Evolutionary conservation across 2,113 vertebrate species (phyloP).

Genomic region (Leiothrix lutea): DNA sequence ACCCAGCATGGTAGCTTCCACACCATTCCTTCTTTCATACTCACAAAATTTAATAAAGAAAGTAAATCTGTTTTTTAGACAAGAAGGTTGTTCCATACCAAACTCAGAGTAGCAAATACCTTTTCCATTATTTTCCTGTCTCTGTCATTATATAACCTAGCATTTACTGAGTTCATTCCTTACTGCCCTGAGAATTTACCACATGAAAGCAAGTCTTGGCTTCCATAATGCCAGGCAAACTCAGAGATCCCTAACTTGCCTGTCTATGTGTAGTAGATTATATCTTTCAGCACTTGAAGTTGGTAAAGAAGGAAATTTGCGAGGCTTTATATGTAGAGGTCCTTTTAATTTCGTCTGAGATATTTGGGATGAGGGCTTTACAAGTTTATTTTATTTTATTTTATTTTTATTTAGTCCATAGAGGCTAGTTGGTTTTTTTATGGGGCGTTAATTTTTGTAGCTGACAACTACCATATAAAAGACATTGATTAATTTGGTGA

Average conservation of each 20-base stretch:
- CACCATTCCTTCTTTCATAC: neutral
- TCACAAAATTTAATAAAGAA: neutral
- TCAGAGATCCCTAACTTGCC: neutral
- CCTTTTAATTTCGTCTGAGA: neutral
- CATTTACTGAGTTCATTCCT: neutral
- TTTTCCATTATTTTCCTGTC: neutral
- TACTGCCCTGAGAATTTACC: neutral
- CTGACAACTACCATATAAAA: neutral
- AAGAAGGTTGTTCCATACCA: neutral
- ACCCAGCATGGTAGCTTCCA: neutral
- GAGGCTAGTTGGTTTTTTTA: neutral
- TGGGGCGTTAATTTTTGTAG: neutral
- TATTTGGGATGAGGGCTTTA: neutral
- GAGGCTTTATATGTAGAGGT: neutral
- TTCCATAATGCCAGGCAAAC: neutral
- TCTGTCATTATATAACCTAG: neutral
- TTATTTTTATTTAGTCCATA: neutral
- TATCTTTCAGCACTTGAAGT: neutral
- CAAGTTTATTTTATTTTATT: no score
- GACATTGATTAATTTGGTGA: neutral
- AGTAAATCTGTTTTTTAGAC: neutral
- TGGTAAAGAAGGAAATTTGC: neutral
- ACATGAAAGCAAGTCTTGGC: neutral
- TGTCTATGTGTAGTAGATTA: neutral
- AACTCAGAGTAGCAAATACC: neutral